Base-by-base conservation (phyloP, 2,113 vertebrate species). In the Brienomyrus brachyistius region DNA sequence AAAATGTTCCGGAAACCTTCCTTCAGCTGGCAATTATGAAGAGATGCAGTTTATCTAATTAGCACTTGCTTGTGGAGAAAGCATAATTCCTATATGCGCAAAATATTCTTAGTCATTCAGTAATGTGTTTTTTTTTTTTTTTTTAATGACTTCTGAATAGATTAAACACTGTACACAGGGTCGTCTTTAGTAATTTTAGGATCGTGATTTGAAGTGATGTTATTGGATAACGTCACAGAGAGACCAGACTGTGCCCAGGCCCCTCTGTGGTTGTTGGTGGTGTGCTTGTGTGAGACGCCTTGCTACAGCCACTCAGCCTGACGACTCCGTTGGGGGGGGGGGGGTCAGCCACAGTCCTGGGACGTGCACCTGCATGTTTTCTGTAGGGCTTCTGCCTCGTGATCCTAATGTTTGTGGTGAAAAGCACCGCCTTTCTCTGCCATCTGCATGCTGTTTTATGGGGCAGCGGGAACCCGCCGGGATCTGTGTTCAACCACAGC, bases 381-480 rank as follows among this genome's bases (percentile, higher is more conserved):
- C 89, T 56, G 77, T 23, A 66, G 74, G 51, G 21, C 40, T 13
- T 45, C 54, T 40, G 88, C 48, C 70, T n/a, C 8, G n/a, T 85
- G 80, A 66, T 62, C 89, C 80, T 85, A 85, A 89, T 89, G 80
- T 89, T 89, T 89, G 89, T 89, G 89, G 89, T 89, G 77, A 40
- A 40, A n/a, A 59, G n/a, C 6, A 40, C 45, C 6, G 1, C 48
- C 17, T 40, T 85, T 48, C 21, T 45, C 77, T 21, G 35, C 45
- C 21, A 2, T 82, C 88, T 89, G 89, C 89, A 89, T 89, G 89
- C 88, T 40, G 45, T 56, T 84, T 85, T 85, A 48, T 48, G 77
- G 80, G 80, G 89, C 15, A 51, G 82, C 6, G 31, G 31, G 82
- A 84, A 40, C 54, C 54, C 4, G 17, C 47, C 54, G 0, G n/a